Evolutionary conservation across 1,140 invertebrate species (phyloP), one percentile per base, ranked within the genome.

Genomic region (Myzus persicae): DNA sequence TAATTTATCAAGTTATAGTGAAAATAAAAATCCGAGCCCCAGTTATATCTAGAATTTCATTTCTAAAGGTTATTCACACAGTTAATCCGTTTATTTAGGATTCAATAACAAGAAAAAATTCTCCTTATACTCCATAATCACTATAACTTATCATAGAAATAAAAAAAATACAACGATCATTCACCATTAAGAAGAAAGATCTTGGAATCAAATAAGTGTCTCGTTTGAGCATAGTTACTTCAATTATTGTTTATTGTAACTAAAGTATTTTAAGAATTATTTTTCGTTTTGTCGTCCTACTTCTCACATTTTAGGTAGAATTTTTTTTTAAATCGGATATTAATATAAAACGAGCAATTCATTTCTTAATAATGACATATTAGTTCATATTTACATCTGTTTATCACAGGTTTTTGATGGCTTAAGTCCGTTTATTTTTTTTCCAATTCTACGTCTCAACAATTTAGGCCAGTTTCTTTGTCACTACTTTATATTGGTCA

Each of bases 361-460:
- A 24, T 85, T 40, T 40, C 40, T 42, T 2, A 31, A n/a, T 44
- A 85, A 44, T 31, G 42, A 31, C 44, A 85, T 46, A 44, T 85
- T n/a, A 44, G 84, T 44, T 18, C 26, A n/a, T 85, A 85, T 85
- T 85, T 85, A 85, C 82, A 85, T 44, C 26, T 85, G 42, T 85
- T 85, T 85, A 44, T 44, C 31, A 44, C 3, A 20, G 11, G 26
- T 85, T 44, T 85, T 85, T 26, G 84, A 40, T 44, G 42, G 42
- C 84, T 90, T 44, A 90, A 90, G 14, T 40, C 54, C 22, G 36
- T 90, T 90, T 76, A 42, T 67, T 90, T 67, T 54, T 90, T 40
- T 40, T 90, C 36, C 36, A 67, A 40, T 59, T 54, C 24, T 67
- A 90, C 51, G 38, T 90, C 38, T 40, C 9, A 14, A 59, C 24